Base-by-base conservation (phyloP, 1,140 invertebrate genomes). In the roundworm (Caenorhabditis elegans) region DNA sequence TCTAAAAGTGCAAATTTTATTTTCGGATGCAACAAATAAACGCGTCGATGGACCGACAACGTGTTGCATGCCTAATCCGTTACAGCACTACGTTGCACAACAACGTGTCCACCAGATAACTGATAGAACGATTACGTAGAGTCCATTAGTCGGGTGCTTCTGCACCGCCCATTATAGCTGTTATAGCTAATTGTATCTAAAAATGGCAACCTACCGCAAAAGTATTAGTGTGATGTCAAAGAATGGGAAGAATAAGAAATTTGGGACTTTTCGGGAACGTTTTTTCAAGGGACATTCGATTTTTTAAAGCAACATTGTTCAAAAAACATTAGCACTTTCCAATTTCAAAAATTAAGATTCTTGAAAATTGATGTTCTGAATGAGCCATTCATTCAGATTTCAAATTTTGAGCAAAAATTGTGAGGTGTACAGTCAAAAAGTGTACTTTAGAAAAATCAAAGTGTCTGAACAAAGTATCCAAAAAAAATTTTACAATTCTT, bases 121-220 rank as follows among this genome's bases (percentile, higher is more conserved):
- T 43, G 34, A 70, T 70, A n/a, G n/a, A 70, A 70, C 60, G 19
- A 70, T 70, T 70, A 39, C 60, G 60, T 70, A 70, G 39, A 15
- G 60, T 60, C 53, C 53, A 60, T 60, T 60, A 60, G 53, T 17
- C 34, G n/a, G 39, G 34, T 70, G 60, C 60, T 70, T 39, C n/a
- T 60, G 53, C 28, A 60, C 53, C 53, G 53, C 53, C 28, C 28
- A 6, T 24, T 60, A 17, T 22, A 11, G 13, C n/a, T 13, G n/a
- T n/a, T n/a, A n/a, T n/a, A n/a, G n/a, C n/a, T 22, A 6, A 70
- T 70, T 70, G 60, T 36, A 39, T 43, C 31, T 39, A 70, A 70
- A 70, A 39, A 43, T 39, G 34, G 31, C 60, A 39, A 22, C 17
- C 60, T 70, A 36, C 34, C 4, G 17, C n/a, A 11, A n/a, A 39